Percentiles rank a stretch among this genome's conserved stretches.
Conservation (phyloP, 2,797 vertebrate species). For the Schizothorax lantsangensis region DNA sequence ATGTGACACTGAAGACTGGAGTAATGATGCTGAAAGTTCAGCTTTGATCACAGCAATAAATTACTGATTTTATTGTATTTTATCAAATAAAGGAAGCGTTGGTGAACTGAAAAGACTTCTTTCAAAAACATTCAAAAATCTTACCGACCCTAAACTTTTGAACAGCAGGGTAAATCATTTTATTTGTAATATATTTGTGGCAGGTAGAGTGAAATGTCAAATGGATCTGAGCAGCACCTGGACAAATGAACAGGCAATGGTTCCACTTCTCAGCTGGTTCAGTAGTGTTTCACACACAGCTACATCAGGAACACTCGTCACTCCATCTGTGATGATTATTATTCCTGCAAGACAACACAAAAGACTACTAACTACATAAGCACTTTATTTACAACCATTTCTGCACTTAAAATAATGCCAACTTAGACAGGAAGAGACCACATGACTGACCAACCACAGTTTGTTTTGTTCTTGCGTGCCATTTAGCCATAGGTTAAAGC, state of each 20-base stretch:
- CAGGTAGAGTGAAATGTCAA: neutral
- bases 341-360: slow-evolving; percentile 80
- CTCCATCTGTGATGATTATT: slow-evolving; percentile 97
- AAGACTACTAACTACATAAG: neutral
- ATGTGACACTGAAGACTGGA: neutral
- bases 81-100: neutral
- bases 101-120: neutral
- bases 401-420: too few species aligned
- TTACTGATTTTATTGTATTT: neutral
- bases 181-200: neutral
- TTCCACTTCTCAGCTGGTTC: slow-evolving; percentile 95
- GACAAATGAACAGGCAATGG: slow-evolving; percentile 95
- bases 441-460: neutral
- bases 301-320: slow-evolving; percentile 96
- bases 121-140: neutral
- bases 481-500: neutral
- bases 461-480: neutral
- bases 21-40: neutral
- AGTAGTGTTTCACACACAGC: slow-evolving; percentile 94
- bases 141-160: neutral
- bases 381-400: neutral
- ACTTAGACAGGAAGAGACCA: neutral
- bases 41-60: neutral
- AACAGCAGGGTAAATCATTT: neutral
- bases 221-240: slow-evolving; percentile 78